Conservation (phyloP, 2,113 vertebrate genomes). For the Lepidiolamprologus cunningtoni region DNA sequence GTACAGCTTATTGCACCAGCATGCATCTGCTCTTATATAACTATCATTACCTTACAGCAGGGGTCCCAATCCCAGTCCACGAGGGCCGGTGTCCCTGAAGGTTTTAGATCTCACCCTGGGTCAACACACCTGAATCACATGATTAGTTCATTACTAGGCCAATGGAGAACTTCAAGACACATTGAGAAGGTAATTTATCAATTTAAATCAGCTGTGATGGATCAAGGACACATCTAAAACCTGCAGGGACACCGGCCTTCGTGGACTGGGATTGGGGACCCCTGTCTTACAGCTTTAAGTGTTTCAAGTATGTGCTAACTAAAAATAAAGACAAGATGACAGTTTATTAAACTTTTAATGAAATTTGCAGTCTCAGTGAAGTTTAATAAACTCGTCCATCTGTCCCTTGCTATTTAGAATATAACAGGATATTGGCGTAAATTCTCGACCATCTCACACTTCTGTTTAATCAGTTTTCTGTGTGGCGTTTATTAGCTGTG, state of each 20-base stretch:
- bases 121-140: not conserved
- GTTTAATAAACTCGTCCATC: not conserved
- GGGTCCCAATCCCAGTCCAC: not conserved
- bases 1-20: not conserved
- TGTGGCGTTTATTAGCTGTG: not conserved
- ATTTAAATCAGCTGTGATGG: not conserved
- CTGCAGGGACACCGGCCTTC: not conserved
- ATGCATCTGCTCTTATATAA: not conserved
- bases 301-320: not conserved
- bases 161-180: not conserved
- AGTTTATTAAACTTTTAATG: not conserved
- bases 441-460: not conserved
- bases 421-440: not conserved
- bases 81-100: not conserved
- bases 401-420: not conserved
- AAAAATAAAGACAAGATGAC: not conserved
- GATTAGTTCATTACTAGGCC: not conserved
- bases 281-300: not conserved
- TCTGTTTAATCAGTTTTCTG: not conserved
- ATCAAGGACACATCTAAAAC: not conserved
- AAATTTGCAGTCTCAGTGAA: not conserved
- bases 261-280: not conserved
- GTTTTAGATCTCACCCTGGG: not conserved
- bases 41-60: not conserved
- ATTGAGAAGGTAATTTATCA: not conserved